Evolutionary conservation across 2,888 invertebrate species (phyloP), one percentile per base, ranked within the genome.

Genomic region (Melinaea marsaeus): DNA sequence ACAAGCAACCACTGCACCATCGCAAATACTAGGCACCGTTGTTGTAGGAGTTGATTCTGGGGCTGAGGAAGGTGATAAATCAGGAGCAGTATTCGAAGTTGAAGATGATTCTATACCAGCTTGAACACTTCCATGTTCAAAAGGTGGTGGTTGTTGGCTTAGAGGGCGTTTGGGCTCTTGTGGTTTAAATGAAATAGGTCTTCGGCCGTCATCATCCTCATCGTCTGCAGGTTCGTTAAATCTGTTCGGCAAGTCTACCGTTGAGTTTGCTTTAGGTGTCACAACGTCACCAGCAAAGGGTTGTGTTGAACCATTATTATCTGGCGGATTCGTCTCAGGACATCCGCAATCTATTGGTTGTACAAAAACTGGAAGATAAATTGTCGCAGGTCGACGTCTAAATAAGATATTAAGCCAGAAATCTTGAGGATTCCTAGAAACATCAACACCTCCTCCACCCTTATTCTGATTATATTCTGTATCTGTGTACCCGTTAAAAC

Each of bases 111-210:
- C 56, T 4, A 60, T 47, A 6, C 71, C 73, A 34, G 69, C 74
- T 70, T 80, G 78, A 13, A 58, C 68, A 63, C 72, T 79, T 55
- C 81, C 80, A 59, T 81, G 81, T 22, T 83, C 81, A 0, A 82
- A 77, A n/a, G 74, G 70, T 13, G 79, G 78, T 3, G 72, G 67
- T 3, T 77, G 75, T 61, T 75, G 70, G 42, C 68, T 69, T 45
- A 71, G 59, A 22, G 77, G 73, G n/a, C 59, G 65, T 37, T 73
- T 67, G 2, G 81, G 73, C 33, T 63, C 64, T n/a, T 81, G 73
- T 7, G 80, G 76, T 13, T 71, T 73, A 58, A 86, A 86, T 2
- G 84, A 84, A 47, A 90, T 83, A 4, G 88, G 88, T 66, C 89
- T 80, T 3, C 77, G 66, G n/a, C 80, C 81, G 60, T 75, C 71